These are phyloP conservation scores for Pelodiscus sinensis DNA, from an alignment of 2,113 vertebrate species.

Conservation along the genomic window DNA sequence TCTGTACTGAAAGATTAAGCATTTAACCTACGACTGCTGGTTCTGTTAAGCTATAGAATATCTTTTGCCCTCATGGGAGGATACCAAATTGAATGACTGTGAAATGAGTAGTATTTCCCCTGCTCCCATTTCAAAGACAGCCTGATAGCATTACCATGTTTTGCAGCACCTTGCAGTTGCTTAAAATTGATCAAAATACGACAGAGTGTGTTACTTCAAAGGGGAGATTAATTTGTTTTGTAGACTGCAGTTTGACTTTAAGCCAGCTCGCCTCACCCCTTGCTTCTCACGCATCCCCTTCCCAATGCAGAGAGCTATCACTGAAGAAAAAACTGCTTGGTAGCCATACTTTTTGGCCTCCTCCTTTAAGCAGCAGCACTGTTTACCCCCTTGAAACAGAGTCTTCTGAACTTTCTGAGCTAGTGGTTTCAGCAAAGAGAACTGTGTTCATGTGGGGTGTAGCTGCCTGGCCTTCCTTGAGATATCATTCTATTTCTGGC, in stretches of 20 bases:
- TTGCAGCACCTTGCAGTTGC: not conserved
- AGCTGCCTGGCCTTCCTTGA: not conserved
- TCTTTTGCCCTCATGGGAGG: not conserved
- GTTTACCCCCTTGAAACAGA: slow-evolving; percentile 9
- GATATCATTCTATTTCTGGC: not conserved
- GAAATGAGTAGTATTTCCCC: not conserved
- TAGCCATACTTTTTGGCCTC: not conserved
- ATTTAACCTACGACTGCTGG: slow-evolving; percentile 10
- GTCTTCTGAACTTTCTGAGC: not conserved
- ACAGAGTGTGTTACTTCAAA: not conserved
- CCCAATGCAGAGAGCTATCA: not conserved
- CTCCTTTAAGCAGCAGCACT: not conserved
- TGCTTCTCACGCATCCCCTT: not conserved
- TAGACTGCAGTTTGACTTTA: not conserved
- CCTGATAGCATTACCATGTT: rapidly evolving
- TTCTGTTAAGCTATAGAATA: slow-evolving; percentile 11
- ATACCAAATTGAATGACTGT: not conserved
- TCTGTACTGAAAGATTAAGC: slow-evolving; percentile 43
- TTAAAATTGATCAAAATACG: not conserved
- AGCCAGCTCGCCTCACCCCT: not conserved
- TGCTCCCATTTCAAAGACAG: not conserved
- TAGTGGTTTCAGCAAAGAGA: not conserved
- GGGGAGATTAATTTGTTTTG: not conserved
- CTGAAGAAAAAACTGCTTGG: not conserved
- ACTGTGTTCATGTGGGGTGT: not conserved